These are phyloP conservation scores for Sitodiplosis mosellana DNA, from an alignment of 1,140 invertebrate genomes.

Conservation along the genomic window DNA sequence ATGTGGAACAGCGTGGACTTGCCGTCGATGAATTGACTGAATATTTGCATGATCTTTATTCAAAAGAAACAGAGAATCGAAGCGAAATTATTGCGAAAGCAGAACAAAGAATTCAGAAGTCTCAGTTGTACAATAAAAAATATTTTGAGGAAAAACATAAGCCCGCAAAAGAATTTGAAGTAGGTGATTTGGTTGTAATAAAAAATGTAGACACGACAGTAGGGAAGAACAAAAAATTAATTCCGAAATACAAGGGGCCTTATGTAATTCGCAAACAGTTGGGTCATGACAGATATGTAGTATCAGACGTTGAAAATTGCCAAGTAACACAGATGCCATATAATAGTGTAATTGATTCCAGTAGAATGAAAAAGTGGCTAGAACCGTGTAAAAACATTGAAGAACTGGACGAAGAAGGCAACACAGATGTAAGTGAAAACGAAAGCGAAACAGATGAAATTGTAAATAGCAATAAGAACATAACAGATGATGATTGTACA, in stretches of 20 bases:
- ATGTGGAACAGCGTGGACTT: constrained; percentile 1
- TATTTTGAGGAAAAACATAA: constrained; percentile 6
- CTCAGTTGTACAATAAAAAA: constrained; percentile 5
- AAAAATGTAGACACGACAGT: too few species aligned
- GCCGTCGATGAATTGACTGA: constrained; percentile 4
- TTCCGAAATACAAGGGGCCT: constrained; percentile 11
- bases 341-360: constrained; percentile 9
- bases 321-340: too few species aligned
- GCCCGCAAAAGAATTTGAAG: constrained; percentile 6
- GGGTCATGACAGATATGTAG: constrained; percentile 11
- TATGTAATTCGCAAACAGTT: constrained; percentile 9
- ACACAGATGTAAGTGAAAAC: too few species aligned
- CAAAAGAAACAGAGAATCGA: not conserved
- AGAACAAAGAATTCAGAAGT: constrained; percentile 3
- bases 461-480: too few species aligned
- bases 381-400: too few species aligned
- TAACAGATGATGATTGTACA: too few species aligned
- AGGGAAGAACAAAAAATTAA: constrained; percentile 10
- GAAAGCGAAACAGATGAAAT: too few species aligned
- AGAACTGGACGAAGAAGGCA: too few species aligned
- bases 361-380: too few species aligned
- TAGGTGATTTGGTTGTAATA: constrained; percentile 9
- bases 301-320: constrained; percentile 9
- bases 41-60: not conserved
- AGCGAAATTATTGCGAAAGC: not conserved